Evolutionary conservation across 2,888 invertebrate genomes (phyloP).

Genomic region (Napeogenes inachia): DNA sequence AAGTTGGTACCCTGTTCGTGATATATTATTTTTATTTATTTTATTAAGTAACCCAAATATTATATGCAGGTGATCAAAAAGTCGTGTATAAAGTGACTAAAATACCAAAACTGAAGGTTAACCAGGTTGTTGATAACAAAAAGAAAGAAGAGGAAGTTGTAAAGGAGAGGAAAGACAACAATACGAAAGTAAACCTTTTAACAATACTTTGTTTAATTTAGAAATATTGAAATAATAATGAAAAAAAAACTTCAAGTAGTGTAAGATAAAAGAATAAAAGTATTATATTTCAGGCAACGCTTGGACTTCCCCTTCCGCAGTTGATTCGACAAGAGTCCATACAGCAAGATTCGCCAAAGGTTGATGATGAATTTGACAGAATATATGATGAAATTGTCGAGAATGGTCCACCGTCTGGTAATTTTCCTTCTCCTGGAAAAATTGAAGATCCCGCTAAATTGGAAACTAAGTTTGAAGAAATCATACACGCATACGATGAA

Average conservation of each 20-base stretch:
- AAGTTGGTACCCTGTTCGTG: no score
- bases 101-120: constrained; percentile 53
- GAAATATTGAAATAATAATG: background rate
- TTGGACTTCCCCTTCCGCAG: constrained; percentile 10
- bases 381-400: constrained; percentile 58
- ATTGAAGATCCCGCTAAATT: constrained; percentile 53
- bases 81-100: constrained; percentile 44
- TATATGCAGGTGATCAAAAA: constrained; percentile 8
- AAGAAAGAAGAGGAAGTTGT: constrained; percentile 33
- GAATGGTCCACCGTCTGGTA: constrained; percentile 18
- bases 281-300: constrained; percentile 11
- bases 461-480: constrained; percentile 62
- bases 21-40: no score
- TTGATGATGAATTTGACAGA: constrained; percentile 65
- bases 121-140: constrained; percentile 45
- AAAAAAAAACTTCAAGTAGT: background rate
- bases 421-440: constrained; percentile 36
- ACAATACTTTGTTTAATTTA: no score
- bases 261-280: no score
- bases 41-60: no score
- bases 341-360: constrained; percentile 18
- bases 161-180: constrained; percentile 27
- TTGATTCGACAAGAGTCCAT: constrained; percentile 11
- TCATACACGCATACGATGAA: constrained; percentile 63
- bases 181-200: constrained; percentile 16